These are phyloP conservation scores for Rutilus rutilus DNA, from an alignment of 2,113 vertebrate genomes.

Conservation along the genomic window DNA sequence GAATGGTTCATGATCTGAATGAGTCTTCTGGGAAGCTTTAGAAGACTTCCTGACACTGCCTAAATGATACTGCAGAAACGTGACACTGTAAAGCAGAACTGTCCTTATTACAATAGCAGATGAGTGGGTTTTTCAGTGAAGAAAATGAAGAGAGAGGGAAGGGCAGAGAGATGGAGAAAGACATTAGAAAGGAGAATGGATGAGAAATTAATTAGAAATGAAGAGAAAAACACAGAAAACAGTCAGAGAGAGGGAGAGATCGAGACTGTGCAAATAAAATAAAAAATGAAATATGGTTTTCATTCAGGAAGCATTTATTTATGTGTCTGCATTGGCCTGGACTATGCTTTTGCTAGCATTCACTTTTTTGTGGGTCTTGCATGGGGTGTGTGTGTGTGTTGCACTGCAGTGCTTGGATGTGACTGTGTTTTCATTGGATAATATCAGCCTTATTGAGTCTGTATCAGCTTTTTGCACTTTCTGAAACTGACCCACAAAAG, in stretches of 20 bases:
- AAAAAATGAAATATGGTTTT: constrained; percentile 30
- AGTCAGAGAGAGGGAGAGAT: background rate
- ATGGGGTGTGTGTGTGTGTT: constrained; percentile 29
- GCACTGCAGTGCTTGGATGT: constrained; percentile 20
- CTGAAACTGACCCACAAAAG: background rate
- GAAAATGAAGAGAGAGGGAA: background rate
- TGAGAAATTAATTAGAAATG: background rate
- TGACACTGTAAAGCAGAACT: background rate
- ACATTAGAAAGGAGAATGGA: background rate
- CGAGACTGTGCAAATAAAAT: background rate
- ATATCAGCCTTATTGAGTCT: constrained; percentile 52
- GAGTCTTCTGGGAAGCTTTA: background rate
- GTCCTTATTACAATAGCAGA: constrained; percentile 32
- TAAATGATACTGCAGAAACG: constrained; percentile 9
- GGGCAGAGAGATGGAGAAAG: background rate
- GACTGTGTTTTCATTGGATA: constrained; percentile 24
- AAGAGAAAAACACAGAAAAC: background rate
- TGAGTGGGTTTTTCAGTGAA: background rate
- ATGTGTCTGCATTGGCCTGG: constrained; percentile 13
- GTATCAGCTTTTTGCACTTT: constrained; percentile 47
- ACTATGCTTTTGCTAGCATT: constrained; percentile 32
- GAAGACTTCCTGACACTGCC: background rate
- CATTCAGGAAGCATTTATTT: constrained; percentile 30
- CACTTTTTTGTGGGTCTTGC: constrained; percentile 33
- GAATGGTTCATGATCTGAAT: constrained; percentile 39